Evolutionary conservation across 2,797 vertebrate genomes (phyloP), one percentile per base, ranked within the genome.

Genomic region (Pseudomugil gertrudae): DNA sequence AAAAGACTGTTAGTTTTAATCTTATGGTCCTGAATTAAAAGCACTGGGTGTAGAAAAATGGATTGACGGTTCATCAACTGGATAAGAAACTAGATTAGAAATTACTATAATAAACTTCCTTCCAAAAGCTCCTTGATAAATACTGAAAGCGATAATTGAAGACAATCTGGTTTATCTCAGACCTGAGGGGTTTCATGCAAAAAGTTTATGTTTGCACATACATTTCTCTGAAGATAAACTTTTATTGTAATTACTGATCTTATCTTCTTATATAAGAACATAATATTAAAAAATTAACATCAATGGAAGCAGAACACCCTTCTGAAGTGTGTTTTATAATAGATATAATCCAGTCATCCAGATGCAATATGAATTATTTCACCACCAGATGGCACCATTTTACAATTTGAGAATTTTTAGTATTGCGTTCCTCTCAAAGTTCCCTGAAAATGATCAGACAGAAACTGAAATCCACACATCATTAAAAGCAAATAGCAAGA

Each of bases 311-410:
- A 51, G 17, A 35, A 27, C 19, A 19, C 26, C 5, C 50, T 17
- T 17, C 14, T 27, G 23, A 26, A n/a, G 17, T 52, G 7, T 10
- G 29, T 54, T n/a, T 53, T 17, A 47, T 21, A 3, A 10, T 48
- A 23, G 1, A 23, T 47, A 10, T 21, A 23, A 21, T 21, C 43
- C 2, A 47, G 0, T 21, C 9, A 47, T 47, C 21, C 11, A 52
- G 52, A 52, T 38, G 48, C 33, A 52, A n/a, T 52, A 29, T 11
- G 26, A 1, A 9, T 3, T 8, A 66, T 66, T 29, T 19, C 5
- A 29, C 64, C 65, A 51, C 43, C 36, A 58, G 55, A 67, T 67
- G 56, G 51, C 33, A 17, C 27, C n/a, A 58, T 66, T 67, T 58
- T 40, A 9, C 55, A 48, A 38, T n/a, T 19, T 48, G 27, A 21